Evolutionary conservation across 92 coral and sea anemone genomes (phyloP).

Genomic region (Montipora capitata): DNA sequence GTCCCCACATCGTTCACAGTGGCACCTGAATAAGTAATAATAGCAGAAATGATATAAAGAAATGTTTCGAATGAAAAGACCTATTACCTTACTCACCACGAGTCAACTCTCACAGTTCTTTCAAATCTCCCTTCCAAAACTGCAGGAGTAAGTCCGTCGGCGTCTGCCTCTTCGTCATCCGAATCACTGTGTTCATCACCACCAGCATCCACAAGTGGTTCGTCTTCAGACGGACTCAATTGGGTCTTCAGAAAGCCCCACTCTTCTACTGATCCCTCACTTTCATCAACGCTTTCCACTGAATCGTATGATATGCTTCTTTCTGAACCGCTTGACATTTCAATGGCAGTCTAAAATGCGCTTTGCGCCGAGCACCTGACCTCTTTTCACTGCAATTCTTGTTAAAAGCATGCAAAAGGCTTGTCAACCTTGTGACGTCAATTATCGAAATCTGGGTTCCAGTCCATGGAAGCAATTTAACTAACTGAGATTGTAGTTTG

Average conservation of each 20-base stretch:
- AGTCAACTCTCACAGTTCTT: neutral
- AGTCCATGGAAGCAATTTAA: too few relatives aligned
- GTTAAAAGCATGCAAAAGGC: too few relatives aligned
- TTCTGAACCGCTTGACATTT: constrained; percentile 12
- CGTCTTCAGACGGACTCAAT: neutral
- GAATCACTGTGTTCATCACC: neutral
- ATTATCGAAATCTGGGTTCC: too few relatives aligned
- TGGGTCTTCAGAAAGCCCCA: constrained; percentile 7
- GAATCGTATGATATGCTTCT: neutral
- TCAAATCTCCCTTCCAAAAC: constrained; percentile 11
- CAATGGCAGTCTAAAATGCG: neutral
- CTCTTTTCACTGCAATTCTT: too few relatives aligned
- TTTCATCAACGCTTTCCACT: neutral
- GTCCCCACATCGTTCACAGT: constrained; percentile 26
- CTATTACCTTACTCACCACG: neutral
- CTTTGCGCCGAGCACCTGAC: neutral
- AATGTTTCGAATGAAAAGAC: too few relatives aligned
- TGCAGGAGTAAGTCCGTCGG: constrained; percentile 7
- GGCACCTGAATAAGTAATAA: constrained; percentile 26
- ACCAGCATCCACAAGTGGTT: too few relatives aligned
- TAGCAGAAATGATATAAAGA: too few relatives aligned
- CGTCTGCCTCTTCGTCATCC: constrained; percentile 14
- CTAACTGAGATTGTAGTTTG: too few relatives aligned
- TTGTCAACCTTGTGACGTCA: too few relatives aligned
- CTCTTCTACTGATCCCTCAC: neutral